phyloP scores from a whole-genome alignment of 1,140 invertebrate genomes.

The Bemisia tabaci region DNA sequence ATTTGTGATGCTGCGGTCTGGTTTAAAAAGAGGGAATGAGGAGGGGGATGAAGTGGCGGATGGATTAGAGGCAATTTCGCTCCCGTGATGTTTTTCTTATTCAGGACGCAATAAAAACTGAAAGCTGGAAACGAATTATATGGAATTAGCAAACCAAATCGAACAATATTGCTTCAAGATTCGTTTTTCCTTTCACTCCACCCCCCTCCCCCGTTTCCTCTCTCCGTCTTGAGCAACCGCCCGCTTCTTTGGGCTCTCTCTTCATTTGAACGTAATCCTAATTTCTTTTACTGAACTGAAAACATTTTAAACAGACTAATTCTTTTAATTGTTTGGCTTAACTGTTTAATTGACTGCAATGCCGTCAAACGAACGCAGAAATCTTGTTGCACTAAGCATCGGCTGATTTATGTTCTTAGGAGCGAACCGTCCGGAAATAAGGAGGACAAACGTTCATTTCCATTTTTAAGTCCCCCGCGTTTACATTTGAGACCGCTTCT shows the following conservation, averaged over 20 bases:
- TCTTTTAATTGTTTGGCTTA: neutral
- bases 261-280: neutral
- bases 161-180: neutral
- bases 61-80: neutral
- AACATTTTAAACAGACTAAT: neutral
- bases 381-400: neutral
- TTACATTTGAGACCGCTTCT: neutral
- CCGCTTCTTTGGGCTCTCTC: neutral
- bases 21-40: neutral
- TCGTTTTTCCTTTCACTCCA: neutral
- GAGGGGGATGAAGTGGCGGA: neutral
- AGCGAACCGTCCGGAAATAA: neutral
- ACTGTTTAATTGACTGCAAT: neutral
- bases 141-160: neutral
- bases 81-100: neutral
- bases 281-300: neutral
- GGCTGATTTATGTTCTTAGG: neutral
- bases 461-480: neutral
- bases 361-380: neutral
- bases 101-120: neutral
- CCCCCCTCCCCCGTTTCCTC: neutral
- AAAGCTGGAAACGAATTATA: neutral
- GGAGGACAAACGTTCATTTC: neutral
- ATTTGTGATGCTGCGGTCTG: too few species aligned
- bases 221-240: neutral